Evolutionary conservation across 35 echinoderm and acorn worm genomes (phyloP).

Genomic region (Diadema setosum): DNA sequence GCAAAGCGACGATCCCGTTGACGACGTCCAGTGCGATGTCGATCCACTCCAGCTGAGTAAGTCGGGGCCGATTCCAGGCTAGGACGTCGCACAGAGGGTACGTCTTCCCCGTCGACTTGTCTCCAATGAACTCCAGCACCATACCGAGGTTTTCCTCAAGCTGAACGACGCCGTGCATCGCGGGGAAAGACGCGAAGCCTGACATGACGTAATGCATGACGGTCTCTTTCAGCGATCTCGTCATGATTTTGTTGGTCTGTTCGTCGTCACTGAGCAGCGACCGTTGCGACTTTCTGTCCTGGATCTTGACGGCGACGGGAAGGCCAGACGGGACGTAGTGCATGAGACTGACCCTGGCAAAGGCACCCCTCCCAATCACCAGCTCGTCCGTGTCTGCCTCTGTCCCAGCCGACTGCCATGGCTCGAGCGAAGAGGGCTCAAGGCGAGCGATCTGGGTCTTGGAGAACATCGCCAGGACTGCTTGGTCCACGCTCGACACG

Average conservation of each 20-base stretch:
- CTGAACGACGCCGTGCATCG: background rate
- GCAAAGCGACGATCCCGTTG: background rate
- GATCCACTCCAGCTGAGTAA: background rate
- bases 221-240: background rate
- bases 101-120: background rate
- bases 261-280: background rate
- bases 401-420: background rate
- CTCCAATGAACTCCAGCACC: constrained; percentile 5
- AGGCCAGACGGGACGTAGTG: background rate
- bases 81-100: background rate
- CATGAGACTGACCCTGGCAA: background rate
- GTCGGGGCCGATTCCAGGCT: background rate
- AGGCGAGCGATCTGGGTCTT: background rate
- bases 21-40: constrained; percentile 9
- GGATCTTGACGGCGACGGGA: background rate
- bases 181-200: background rate
- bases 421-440: background rate
- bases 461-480: background rate
- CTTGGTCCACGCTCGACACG: background rate
- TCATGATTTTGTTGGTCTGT: background rate
- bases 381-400: background rate
- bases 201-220: constrained; percentile 11
- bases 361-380: background rate
- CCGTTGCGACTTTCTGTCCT: background rate
- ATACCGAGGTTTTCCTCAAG: background rate